Evolutionary conservation across 1,140 invertebrate species (phyloP).

Genomic region (Mactra quadrangularis): DNA sequence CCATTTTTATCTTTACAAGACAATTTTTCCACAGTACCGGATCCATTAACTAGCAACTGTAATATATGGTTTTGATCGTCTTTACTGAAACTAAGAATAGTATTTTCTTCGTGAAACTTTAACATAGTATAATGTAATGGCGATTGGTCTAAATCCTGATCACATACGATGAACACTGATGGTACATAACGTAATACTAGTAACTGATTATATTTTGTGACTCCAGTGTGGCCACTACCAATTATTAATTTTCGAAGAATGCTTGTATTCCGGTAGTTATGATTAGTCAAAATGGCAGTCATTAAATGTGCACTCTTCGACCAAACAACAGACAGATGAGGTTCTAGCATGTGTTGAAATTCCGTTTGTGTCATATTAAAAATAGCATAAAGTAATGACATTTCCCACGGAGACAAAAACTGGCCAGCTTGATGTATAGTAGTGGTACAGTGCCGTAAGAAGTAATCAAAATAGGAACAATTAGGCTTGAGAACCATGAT

Average conservation of each 20-base stretch:
- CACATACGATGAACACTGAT: too few species aligned
- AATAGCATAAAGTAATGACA: background rate
- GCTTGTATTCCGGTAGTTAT: background rate
- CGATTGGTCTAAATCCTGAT: too few species aligned
- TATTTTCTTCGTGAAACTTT: too few species aligned
- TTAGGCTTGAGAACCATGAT: background rate
- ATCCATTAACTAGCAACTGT: too few species aligned
- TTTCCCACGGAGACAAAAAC: slow-evolving; percentile 19
- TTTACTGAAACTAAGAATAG: too few species aligned
- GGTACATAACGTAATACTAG: background rate
- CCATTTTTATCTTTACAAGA: slow-evolving; percentile 18
- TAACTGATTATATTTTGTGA: background rate
- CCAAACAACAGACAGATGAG: background rate
- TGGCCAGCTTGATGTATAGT: background rate
- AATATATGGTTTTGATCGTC: too few species aligned
- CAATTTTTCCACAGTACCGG: too few species aligned
- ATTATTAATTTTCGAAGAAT: background rate
- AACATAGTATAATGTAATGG: too few species aligned
- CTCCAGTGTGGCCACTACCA: background rate
- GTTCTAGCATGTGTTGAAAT: background rate
- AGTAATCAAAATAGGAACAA: background rate
- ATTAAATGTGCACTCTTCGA: background rate
- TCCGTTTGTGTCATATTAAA: background rate
- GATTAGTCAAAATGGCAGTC: background rate
- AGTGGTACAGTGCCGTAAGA: background rate